Evolutionary conservation across 2,113 vertebrate genomes (phyloP).

Genomic region (Regulus satrapa): DNA sequence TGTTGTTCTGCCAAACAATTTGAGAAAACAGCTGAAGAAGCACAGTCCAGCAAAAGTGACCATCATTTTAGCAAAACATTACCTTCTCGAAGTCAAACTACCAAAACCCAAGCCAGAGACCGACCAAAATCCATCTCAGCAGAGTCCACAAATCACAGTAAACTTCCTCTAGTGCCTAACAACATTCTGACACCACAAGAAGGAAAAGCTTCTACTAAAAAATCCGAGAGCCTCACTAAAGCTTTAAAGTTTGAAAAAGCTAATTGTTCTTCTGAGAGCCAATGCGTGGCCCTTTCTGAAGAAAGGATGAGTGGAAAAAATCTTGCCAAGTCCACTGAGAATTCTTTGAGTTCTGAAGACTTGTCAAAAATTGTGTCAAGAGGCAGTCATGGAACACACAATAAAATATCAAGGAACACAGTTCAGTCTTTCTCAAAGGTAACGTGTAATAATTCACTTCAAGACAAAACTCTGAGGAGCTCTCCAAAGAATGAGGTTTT

Average conservation of each 20-base stretch:
- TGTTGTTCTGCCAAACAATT: slow-evolving; percentile 86
- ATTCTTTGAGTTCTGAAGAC: slow-evolving; percentile 63
- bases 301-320: slow-evolving; percentile 63
- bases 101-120: slow-evolving; percentile 71
- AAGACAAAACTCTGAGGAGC: slow-evolving; percentile 70
- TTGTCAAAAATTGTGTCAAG: slow-evolving; percentile 60
- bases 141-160: slow-evolving; percentile 70
- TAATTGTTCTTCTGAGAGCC: slow-evolving; percentile 65
- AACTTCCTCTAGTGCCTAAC: slow-evolving; percentile 79
- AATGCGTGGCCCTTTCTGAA: slow-evolving; percentile 40
- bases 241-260: slow-evolving; percentile 71
- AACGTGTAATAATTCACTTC: slow-evolving; percentile 70
- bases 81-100: slow-evolving; percentile 50
- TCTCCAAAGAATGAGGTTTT: slow-evolving; percentile 76
- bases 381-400: slow-evolving; percentile 45
- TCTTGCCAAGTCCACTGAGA: slow-evolving; percentile 50
- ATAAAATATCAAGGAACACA: slow-evolving; percentile 58
- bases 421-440: slow-evolving; percentile 62
- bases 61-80: slow-evolving; percentile 48
- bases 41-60: slow-evolving; percentile 62
- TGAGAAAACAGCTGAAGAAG: slow-evolving; percentile 63
- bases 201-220: slow-evolving; percentile 65
- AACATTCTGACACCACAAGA: slow-evolving; percentile 71
- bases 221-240: slow-evolving; percentile 66
- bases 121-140: slow-evolving; percentile 58